phyloP scores from a whole-genome alignment of 2,888 invertebrate species.

The Sericinus montela region DNA sequence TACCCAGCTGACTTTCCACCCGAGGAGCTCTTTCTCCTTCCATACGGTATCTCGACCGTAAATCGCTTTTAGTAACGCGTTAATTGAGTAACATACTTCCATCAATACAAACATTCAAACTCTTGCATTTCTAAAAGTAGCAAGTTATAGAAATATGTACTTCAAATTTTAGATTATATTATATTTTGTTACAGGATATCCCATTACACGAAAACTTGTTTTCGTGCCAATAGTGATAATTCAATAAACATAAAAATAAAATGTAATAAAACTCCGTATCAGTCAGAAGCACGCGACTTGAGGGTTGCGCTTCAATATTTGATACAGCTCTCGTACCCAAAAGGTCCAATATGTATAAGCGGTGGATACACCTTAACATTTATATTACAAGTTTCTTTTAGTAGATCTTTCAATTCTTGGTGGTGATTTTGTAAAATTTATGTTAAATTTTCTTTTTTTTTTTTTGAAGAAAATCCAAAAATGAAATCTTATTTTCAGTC shows the following conservation, averaged over 20 bases:
- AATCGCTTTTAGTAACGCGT: too few species aligned
- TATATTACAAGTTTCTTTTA: not conserved
- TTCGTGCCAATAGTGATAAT: slow-evolving; percentile 35
- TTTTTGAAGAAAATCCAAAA: too few species aligned
- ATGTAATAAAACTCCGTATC: slow-evolving; percentile 65
- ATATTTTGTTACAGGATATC: not conserved
- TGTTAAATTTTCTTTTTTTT: too few species aligned
- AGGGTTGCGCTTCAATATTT: slow-evolving; percentile 42
- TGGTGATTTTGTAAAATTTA: not conserved
- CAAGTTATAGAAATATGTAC: too few species aligned
- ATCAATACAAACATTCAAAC: too few species aligned
- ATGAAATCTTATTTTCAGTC: too few species aligned
- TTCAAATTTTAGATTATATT: too few species aligned
- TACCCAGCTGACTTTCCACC: too few species aligned
- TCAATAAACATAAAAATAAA: slow-evolving; percentile 61
- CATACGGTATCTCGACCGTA: too few species aligned
- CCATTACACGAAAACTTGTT: slow-evolving; percentile 14
- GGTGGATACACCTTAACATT: slow-evolving; percentile 13
- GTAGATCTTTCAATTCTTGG: not conserved
- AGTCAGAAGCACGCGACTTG: slow-evolving; percentile 45
- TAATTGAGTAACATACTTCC: too few species aligned
- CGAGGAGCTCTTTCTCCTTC: too few species aligned
- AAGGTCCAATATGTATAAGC: slow-evolving; percentile 33
- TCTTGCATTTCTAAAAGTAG: too few species aligned
- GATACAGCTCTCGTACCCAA: slow-evolving; percentile 41